Conservation (phyloP, 35 echinoderm and acorn worm species). For the Diadema setosum region DNA sequence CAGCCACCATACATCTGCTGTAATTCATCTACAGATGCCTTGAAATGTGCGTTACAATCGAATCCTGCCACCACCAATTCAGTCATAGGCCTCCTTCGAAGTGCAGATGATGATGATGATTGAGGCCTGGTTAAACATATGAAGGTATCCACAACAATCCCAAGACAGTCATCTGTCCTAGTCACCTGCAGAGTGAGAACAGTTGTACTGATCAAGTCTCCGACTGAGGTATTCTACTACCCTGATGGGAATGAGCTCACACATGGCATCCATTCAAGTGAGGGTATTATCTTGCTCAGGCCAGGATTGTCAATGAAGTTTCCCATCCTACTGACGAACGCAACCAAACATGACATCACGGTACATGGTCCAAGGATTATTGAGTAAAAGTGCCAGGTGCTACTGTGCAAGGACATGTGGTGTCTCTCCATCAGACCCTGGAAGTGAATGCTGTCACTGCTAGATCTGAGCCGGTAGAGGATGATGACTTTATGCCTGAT, state of each 20-base stretch:
- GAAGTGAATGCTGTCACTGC: background rate
- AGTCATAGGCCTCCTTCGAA: background rate
- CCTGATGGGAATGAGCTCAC: background rate
- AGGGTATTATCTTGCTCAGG: background rate
- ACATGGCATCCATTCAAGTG: background rate
- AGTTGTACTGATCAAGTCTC: background rate
- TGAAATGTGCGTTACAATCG: background rate
- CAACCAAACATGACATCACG: background rate
- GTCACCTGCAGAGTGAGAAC: background rate
- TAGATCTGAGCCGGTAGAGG: background rate
- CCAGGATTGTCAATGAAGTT: background rate
- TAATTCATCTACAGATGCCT: background rate
- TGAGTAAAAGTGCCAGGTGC: background rate
- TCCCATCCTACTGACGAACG: background rate
- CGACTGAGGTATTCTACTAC: background rate
- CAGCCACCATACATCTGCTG: background rate
- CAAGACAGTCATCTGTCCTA: background rate
- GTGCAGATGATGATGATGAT: background rate
- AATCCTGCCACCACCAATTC: background rate
- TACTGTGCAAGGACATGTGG: background rate
- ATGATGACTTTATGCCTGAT: background rate
- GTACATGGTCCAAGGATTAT: constrained; percentile 4
- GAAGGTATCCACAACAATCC: background rate
- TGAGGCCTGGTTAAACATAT: background rate
- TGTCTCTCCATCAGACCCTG: background rate